These are phyloP conservation scores for Thecophora atra DNA, from an alignment of 2,888 invertebrate genomes.

Conservation along the genomic window DNA sequence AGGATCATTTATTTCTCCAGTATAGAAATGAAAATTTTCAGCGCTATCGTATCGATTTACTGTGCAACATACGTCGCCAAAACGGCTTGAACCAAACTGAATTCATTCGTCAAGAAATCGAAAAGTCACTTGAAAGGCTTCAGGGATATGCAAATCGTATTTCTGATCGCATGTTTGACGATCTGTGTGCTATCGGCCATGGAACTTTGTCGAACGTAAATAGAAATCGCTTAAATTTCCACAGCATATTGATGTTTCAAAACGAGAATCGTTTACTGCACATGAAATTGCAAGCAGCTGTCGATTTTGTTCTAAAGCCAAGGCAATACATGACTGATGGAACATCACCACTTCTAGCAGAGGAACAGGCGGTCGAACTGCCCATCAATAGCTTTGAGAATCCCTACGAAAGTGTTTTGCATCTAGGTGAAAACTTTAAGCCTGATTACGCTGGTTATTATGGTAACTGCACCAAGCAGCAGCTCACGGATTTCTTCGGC, in stretches of 20 bases:
- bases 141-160: too few relatives aligned
- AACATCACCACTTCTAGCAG: slow-evolving; percentile 40
- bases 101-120: background rate
- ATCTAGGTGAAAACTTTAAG: slow-evolving; percentile 49
- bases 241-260: slow-evolving; percentile 49
- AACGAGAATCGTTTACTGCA: slow-evolving; percentile 46
- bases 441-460: slow-evolving; percentile 52
- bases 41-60: slow-evolving; percentile 50
- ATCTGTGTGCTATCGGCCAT: slow-evolving; percentile 50
- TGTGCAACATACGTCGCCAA: slow-evolving; percentile 47
- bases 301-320: slow-evolving; percentile 39
- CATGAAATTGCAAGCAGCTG: slow-evolving; percentile 47
- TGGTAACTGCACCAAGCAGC: slow-evolving; percentile 49
- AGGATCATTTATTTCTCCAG: slow-evolving; percentile 48
- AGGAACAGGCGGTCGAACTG: slow-evolving; percentile 50
- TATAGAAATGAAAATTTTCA: slow-evolving; percentile 51
- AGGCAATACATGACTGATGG: slow-evolving; percentile 35
- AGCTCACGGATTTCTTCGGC: slow-evolving; percentile 49
- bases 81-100: background rate
- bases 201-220: slow-evolving; percentile 48
- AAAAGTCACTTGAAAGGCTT: slow-evolving; percentile 3
- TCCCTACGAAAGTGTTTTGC: slow-evolving; percentile 51
- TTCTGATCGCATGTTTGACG: slow-evolving; percentile 45
- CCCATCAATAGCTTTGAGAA: slow-evolving; percentile 52
- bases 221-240: slow-evolving; percentile 47